A percentile compares a stretch with the other conserved stretches of the same genome.
phyloP scores from a whole-genome alignment of 2,797 vertebrate species.

The Brachymystax lenok region DNA sequence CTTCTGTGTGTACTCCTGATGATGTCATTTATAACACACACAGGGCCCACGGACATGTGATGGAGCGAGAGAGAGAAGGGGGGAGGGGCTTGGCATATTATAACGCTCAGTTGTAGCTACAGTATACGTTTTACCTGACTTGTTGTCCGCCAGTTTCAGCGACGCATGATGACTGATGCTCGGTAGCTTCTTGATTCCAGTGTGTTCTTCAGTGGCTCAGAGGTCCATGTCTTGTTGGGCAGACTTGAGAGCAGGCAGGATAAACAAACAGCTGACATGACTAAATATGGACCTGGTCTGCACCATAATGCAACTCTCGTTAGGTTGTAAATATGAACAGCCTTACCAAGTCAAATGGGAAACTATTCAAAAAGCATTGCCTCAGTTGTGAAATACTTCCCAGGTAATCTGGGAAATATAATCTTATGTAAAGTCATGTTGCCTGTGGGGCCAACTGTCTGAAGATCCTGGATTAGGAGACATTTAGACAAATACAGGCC shows the following conservation, averaged over 20 bases:
- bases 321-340: not conserved
- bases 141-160: too few relatives aligned
- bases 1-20: conserved; percentile 52
- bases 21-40: conserved; percentile 57
- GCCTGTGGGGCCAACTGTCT: not conserved
- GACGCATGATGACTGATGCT: not conserved
- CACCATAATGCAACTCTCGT: not conserved
- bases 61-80: not conserved
- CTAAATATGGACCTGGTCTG: not conserved
- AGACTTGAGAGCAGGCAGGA: too few relatives aligned
- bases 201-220: not conserved
- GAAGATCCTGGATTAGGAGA: not conserved
- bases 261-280: not conserved
- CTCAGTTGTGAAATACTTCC: not conserved
- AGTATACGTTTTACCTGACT: not conserved
- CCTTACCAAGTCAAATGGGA: not conserved
- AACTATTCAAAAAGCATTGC: not conserved
- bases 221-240: too few relatives aligned
- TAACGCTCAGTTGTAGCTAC: not conserved
- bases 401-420: not conserved
- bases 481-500: too few relatives aligned
- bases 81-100: not conserved
- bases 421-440: not conserved
- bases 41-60: not conserved
- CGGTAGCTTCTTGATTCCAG: not conserved